Base-by-base conservation (phyloP, 2,113 vertebrate species). In the Poecilia latipinna region DNA sequence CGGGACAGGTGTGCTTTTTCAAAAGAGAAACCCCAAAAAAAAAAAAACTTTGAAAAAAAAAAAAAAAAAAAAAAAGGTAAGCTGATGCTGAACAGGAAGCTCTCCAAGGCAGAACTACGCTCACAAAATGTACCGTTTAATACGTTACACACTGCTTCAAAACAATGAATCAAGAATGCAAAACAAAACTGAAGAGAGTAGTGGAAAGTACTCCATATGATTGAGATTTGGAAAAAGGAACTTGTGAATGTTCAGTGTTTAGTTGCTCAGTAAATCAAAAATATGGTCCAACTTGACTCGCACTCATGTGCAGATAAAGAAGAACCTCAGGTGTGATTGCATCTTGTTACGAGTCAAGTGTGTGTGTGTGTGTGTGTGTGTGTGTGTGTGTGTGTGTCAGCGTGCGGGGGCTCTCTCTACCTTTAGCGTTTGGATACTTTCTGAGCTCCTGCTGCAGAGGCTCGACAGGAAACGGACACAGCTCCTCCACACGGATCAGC, bases 391-490 rank as follows among this genome's bases (percentile, higher is more conserved):
- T 8, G n/a, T 26, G 28, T 48, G 22, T 33, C 28, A 28, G 71
- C 3, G 3, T 12, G 66, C n/a, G n/a, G 8, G 11, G 35, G 29
- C 61, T 70, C 31, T 77, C 17, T 3, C n/a, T 86, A 98, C 98
- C 97, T 98, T 95, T 97, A 12, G 95, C 95, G 0, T 84, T 94
- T 67, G 79, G 90, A 87, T 97, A 99, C 91, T 94, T 97, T 82
- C 78, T 86, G 75, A 99, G 72, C 83, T 98, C 96, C 86, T 95
- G 93, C 75, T 97, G 97, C 68, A 99, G 91, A 15, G 96, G 93
- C 61, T 97, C 96, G 85, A 97, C 82, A 0, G 98, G 98, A 80
- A 99, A 99, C 8, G 97, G 98, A 84, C 98, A 99, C 60, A 99
- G 94, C 89, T 99, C 98, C 93, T 99, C 98, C 77, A 99, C 33